Evolutionary conservation across 2,888 invertebrate genomes (phyloP).

Genomic region (Diplolepis rosae): DNA sequence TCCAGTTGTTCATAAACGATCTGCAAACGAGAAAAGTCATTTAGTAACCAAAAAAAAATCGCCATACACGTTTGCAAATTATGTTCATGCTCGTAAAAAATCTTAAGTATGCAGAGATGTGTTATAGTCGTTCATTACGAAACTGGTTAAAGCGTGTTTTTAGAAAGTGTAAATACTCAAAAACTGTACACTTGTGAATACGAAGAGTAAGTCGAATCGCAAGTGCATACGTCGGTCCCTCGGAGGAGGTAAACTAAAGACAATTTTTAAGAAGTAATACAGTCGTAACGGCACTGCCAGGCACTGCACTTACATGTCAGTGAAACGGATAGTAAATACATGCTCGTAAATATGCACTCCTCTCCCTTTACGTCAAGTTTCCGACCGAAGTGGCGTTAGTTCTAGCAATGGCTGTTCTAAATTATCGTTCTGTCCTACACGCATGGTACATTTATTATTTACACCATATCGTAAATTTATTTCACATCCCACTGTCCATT

Average conservation of each 20-base stretch:
- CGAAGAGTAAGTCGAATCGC: not conserved
- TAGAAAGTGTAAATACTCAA: slow-evolving; percentile 30
- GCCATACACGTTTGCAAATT: slow-evolving; percentile 7
- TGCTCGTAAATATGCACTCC: slow-evolving; percentile 31
- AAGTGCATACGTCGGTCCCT: not conserved
- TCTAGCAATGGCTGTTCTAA: no score
- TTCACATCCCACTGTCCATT: slow-evolving; percentile 18
- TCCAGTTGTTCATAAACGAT: not conserved
- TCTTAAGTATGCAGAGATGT: slow-evolving; percentile 1
- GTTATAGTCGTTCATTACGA: not conserved
- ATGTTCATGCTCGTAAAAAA: not conserved
- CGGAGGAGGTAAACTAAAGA: slow-evolving; percentile 1
- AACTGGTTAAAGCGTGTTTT: slow-evolving; percentile 10
- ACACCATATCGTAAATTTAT: slow-evolving; percentile 31
- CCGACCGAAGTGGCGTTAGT: slow-evolving; percentile 9
- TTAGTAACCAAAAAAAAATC: not conserved
- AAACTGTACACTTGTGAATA: not conserved
- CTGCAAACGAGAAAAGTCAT: not conserved
- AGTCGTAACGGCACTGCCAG: slow-evolving; percentile 28
- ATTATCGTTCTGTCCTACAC: slow-evolving; percentile 3
- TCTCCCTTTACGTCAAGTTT: slow-evolving; percentile 28
- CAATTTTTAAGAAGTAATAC: slow-evolving; percentile 24
- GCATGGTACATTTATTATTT: slow-evolving; percentile 11
- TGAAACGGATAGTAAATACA: slow-evolving; percentile 40
- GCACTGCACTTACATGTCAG: slow-evolving; percentile 34